Percentiles rank a stretch among this genome's conserved stretches.
These are phyloP conservation scores for Disparrhopalites patrizii DNA, from an alignment of 2,888 invertebrate species.

Conservation along the genomic window DNA sequence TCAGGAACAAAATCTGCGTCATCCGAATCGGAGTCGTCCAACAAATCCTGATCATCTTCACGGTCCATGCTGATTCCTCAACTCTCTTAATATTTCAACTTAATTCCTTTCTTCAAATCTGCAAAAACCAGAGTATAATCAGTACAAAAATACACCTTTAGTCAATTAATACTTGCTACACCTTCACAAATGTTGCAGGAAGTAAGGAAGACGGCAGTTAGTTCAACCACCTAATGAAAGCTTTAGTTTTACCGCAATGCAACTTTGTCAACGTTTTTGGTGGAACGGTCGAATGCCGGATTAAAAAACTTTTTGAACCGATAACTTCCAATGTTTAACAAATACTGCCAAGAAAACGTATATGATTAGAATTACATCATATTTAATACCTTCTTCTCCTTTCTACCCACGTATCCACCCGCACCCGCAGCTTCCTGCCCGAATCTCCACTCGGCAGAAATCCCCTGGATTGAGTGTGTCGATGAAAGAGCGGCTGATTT, in stretches of 20 bases:
- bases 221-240: too few relatives aligned
- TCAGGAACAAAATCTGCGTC: conserved; percentile 38
- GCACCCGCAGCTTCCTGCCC: not conserved
- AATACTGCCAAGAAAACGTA: too few relatives aligned
- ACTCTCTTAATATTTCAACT: too few relatives aligned
- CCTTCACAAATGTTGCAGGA: not conserved
- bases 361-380: not conserved
- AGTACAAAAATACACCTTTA: not conserved
- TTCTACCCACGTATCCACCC: not conserved
- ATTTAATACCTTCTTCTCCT: not conserved
- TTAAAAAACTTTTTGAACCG: too few relatives aligned
- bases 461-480: not conserved
- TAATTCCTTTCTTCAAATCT: too few relatives aligned
- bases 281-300: too few relatives aligned
- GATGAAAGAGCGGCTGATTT: too few relatives aligned
- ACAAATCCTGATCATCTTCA: conserved; percentile 6
- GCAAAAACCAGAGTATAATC: too few relatives aligned
- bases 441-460: not conserved
- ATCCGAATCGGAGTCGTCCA: conserved; percentile 32
- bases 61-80: not conserved
- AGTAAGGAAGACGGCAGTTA: too few relatives aligned
- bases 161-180: not conserved
- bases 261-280: too few relatives aligned
- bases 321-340: too few relatives aligned
- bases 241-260: too few relatives aligned